Evolutionary conservation across 1,140 invertebrate species (phyloP), one percentile per base, ranked within the genome.

Genomic region (Drosophila erecta): DNA sequence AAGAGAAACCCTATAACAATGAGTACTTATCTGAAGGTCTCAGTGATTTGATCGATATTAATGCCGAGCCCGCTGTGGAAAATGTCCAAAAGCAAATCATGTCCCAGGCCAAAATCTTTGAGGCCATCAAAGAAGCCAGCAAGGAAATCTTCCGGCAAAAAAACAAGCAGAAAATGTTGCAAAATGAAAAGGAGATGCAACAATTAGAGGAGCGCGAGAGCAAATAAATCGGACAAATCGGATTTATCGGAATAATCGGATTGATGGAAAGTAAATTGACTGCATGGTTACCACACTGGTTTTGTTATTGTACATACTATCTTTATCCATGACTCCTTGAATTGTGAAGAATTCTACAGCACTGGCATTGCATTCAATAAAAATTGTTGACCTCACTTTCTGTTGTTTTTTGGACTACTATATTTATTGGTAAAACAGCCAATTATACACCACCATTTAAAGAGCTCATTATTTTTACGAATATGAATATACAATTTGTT

Each of bases 71-170:
- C 7, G 94, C 95, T 3, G 94, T 96, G 1, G 95, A 96, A 59
- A 95, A 96, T 69, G 92, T 96, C 0, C 95, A 95, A 46, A 93
- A 95, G 49, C 95, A 96, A 90, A 96, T 96, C 8, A 93, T 96
- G 81, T 95, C 95, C 0, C 95, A 96, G 92, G 95, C 95, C 0
- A 96, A 96, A 87, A 93, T 96, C 7, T 96, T 95, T 93, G 96
- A 96, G 80, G 95, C 95, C 2, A 95, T 96, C 41, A 95, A 96
- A 79, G 95, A 96, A 81, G 95, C 95, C 4, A 94, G 95, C 79
- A 93, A 94, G 15, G 95, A 96, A 87, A 93, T 96, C 24, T 93
- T 93, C n/a, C 92, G 94, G 59, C 92, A 94, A 53, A 94, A 92
- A 55, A 91, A 81, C 47, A 91, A 85, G 5, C 89, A 92, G 57